These are phyloP conservation scores for Sphyrna mokarran DNA, from an alignment of 2,113 vertebrate species.

Conservation along the genomic window DNA sequence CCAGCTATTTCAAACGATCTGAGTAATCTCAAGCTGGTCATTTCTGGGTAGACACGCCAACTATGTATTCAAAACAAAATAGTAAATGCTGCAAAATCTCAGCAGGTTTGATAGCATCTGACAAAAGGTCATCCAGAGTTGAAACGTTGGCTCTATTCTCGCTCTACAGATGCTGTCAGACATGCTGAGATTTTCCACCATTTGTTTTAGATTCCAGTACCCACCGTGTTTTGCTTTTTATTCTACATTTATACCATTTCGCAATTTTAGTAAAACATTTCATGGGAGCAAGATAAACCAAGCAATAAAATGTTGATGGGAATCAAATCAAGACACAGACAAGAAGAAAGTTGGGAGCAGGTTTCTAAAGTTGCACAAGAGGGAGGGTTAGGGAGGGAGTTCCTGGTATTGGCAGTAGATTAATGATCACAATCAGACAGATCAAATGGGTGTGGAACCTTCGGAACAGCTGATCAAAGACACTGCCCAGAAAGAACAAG, in stretches of 20 bases:
- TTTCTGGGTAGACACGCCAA: not conserved
- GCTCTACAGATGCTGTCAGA: no score
- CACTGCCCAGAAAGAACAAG: not conserved
- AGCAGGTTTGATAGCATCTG: no score
- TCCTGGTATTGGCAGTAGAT: not conserved
- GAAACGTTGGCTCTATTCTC: no score
- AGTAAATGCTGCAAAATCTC: no score
- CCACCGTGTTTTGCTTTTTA: no score
- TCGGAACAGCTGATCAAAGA: constrained; percentile 14
- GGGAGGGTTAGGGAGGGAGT: not conserved
- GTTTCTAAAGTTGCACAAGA: not conserved
- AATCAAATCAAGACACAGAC: not conserved
- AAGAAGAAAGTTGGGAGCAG: not conserved
- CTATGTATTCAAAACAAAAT: not conserved
- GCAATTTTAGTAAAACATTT: not conserved
- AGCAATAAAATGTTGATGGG: not conserved
- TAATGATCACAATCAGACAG: not conserved
- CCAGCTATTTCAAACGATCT: not conserved
- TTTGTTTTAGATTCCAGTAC: no score
- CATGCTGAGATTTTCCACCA: no score
- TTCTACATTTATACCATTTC: not conserved
- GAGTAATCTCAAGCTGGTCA: not conserved
- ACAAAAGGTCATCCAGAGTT: no score
- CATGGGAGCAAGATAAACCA: not conserved
- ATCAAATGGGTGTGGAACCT: not conserved